These are phyloP conservation scores for Sebastes trivittatus DNA, from an alignment of 2,797 vertebrate species.

Conservation along the genomic window DNA sequence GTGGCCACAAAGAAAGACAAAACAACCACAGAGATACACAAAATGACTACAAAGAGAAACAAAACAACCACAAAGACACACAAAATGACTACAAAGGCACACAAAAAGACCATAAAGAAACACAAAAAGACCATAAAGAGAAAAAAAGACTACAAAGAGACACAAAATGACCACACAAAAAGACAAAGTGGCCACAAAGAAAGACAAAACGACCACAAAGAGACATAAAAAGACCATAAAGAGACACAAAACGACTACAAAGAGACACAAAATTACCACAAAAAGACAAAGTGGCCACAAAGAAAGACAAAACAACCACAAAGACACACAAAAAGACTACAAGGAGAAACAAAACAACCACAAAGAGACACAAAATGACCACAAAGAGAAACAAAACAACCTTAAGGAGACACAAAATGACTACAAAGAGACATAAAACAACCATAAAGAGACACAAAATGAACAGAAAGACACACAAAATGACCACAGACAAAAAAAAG, in stretches of 20 bases:
- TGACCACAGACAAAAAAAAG: no score
- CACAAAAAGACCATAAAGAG: accelerated
- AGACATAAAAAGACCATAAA: not conserved
- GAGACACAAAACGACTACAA: no score
- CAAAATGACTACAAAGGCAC: not conserved
- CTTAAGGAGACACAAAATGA: no score
- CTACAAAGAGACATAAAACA: accelerated
- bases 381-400: not conserved
- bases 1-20: not conserved
- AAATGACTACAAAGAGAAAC: not conserved
- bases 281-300: no score
- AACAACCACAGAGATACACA: not conserved
- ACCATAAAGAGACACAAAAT: not conserved
- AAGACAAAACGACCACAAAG: not conserved
- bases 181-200: no score
- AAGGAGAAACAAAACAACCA: no score
- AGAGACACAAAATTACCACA: no score
- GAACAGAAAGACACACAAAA: no score
- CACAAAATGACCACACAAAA: no score
- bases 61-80: not conserved
- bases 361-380: no score
- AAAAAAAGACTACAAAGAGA: no score
- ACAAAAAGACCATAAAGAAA: accelerated
- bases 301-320: no score
- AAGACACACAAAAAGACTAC: accelerated